Conservation (phyloP, 30 jellyfish, hydroid and myxozoan species). For the Calvadosia cruxmelitensis region DNA sequence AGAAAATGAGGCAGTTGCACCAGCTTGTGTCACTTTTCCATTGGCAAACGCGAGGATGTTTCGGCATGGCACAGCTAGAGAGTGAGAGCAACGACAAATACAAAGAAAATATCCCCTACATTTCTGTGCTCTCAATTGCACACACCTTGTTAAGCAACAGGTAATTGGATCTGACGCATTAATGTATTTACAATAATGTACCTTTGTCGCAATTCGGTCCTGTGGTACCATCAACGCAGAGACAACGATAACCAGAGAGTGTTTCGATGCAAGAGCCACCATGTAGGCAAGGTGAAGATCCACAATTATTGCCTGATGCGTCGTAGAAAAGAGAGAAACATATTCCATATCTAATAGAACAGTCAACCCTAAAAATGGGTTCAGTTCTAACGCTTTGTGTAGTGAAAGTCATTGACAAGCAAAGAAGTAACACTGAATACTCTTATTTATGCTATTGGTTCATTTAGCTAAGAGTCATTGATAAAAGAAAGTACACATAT, state of each 20-base stretch:
- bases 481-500: too few species aligned
- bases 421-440: too few species aligned
- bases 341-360: too few species aligned
- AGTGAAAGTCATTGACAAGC: too few species aligned
- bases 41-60: constrained; percentile 36
- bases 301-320: constrained; percentile 18
- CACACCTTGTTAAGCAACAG: not conserved
- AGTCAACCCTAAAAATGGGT: too few species aligned
- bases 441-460: too few species aligned
- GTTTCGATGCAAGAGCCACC: constrained; percentile 79
- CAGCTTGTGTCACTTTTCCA: constrained; percentile 44
- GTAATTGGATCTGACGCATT: too few species aligned
- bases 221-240: constrained; percentile 60
- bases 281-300: constrained; percentile 39
- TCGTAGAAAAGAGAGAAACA: not conserved
- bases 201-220: constrained; percentile 75
- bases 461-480: too few species aligned
- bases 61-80: constrained; percentile 61
- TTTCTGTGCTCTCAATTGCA: not conserved
- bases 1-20: constrained; percentile 25
- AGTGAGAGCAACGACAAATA: too few species aligned
- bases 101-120: not conserved
- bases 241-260: constrained; percentile 45
- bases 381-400: too few species aligned
- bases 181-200: not conserved